Evolutionary conservation across 2,113 vertebrate species (phyloP).

Genomic region (Siphamia tubifer): DNA sequence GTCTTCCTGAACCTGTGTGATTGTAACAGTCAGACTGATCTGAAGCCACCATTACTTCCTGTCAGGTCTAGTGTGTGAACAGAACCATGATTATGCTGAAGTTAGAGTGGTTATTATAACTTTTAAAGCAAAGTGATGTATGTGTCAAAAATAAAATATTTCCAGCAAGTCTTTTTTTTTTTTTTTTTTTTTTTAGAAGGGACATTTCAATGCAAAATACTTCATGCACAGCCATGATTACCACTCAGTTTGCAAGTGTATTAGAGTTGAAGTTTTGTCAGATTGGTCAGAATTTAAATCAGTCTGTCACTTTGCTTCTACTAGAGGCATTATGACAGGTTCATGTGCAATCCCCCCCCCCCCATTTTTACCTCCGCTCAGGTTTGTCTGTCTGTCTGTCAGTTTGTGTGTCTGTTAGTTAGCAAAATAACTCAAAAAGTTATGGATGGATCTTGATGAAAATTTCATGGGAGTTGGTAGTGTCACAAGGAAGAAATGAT

Average conservation of each 20-base stretch:
- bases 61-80: constrained; percentile 10
- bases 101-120: constrained; percentile 6
- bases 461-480: too few relatives aligned
- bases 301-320: too few relatives aligned
- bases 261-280: constrained; percentile 44
- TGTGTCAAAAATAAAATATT: background rate
- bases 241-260: constrained; percentile 8
- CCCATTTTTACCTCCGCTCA: too few relatives aligned
- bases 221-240: constrained; percentile 33
- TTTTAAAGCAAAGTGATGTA: constrained; percentile 12
- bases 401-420: too few relatives aligned
- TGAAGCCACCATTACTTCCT: constrained; percentile 22
- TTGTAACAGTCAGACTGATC: constrained; percentile 14
- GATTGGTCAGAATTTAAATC: constrained; percentile 38
- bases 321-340: too few relatives aligned
- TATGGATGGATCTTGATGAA: too few relatives aligned
- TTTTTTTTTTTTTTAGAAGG: too few relatives aligned
- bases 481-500: too few relatives aligned
- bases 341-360: too few relatives aligned
- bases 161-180: background rate
- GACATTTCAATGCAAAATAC: background rate
- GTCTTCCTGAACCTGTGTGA: background rate
- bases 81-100: constrained; percentile 1
- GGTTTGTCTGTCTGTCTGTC: too few relatives aligned
- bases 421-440: too few relatives aligned